Percentiles rank a stretch among this genome's conserved stretches.
Evolutionary conservation across 2,797 vertebrate species (phyloP).

Genomic region (Danio aesculapii): DNA sequence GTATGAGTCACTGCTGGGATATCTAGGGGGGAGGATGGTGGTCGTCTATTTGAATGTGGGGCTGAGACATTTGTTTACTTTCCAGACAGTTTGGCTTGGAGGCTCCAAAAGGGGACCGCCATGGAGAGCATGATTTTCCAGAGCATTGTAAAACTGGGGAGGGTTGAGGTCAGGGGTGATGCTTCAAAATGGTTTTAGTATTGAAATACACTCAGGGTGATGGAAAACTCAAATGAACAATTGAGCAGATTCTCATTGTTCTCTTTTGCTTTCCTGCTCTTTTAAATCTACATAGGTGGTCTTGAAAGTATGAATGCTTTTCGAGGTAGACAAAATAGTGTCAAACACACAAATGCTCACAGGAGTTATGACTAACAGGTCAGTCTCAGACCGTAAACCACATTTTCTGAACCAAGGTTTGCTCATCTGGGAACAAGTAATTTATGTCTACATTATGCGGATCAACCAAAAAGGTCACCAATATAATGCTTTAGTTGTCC

Average conservation of each 20-base stretch:
- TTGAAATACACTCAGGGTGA: slow-evolving; percentile 15
- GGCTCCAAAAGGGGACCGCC: slow-evolving; percentile 69
- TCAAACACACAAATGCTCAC: slow-evolving; percentile 47
- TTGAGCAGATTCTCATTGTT: slow-evolving; percentile 1
- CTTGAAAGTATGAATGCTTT: slow-evolving; percentile 52
- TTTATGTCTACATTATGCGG: not conserved
- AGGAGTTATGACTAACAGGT: slow-evolving; percentile 63
- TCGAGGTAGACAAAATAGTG: slow-evolving; percentile 48
- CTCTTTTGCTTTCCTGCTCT: not conserved
- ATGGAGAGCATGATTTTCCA: slow-evolving; percentile 60
- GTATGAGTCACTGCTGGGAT: slow-evolving; percentile 81
- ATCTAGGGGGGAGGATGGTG: slow-evolving; percentile 68
- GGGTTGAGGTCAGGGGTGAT: slow-evolving; percentile 57
- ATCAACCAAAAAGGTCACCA: not conserved
- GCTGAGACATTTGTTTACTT: slow-evolving; percentile 80
- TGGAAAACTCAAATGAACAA: slow-evolving; percentile 27
- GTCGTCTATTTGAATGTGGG: slow-evolving; percentile 70
- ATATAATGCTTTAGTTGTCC: not conserved
- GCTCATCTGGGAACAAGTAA: not conserved
- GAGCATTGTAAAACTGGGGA: slow-evolving; percentile 49
- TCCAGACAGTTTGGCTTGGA: slow-evolving; percentile 74
- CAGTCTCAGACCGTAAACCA: slow-evolving; percentile 55
- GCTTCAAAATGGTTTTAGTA: slow-evolving; percentile 40
- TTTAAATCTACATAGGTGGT: slow-evolving; percentile 47
- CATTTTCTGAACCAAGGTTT: slow-evolving; percentile 29